Evolutionary conservation across 64 coral and sea anemone genomes (phyloP).

Genomic region (Pocillopora verrucosa): DNA sequence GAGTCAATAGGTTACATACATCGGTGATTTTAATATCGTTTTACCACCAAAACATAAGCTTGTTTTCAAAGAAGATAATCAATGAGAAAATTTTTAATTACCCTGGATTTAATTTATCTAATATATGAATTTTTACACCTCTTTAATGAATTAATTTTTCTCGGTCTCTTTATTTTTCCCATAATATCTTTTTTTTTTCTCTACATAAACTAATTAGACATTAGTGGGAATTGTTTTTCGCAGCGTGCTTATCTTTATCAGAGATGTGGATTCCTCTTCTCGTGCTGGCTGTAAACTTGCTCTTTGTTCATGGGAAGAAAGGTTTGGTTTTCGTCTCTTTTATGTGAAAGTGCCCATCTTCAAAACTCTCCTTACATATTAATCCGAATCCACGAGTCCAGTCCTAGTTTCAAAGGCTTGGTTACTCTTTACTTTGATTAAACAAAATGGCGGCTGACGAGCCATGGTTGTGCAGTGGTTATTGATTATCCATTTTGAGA

Average conservation of each 20-base stretch:
- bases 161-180: no score
- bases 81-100: no score
- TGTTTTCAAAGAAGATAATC: no score
- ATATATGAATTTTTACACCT: no score
- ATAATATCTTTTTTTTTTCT: no score
- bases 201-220: not conserved
- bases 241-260: not conserved
- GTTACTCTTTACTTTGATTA: not conserved
- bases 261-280: conserved; percentile 14
- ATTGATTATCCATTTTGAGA: no score
- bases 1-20: no score
- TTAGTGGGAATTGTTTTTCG: not conserved
- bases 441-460: not conserved
- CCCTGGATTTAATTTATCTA: no score
- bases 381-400: not conserved
- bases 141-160: no score
- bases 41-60: no score
- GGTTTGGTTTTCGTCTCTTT: not conserved
- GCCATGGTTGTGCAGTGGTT: no score
- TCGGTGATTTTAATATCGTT: no score
- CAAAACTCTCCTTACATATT: not conserved
- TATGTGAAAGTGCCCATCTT: not conserved
- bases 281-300: not conserved
- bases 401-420: not conserved
- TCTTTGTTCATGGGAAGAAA: conserved; percentile 1